Evolutionary conservation across 1,140 invertebrate species (phyloP).

Genomic region (Sarcophaga bullata): DNA sequence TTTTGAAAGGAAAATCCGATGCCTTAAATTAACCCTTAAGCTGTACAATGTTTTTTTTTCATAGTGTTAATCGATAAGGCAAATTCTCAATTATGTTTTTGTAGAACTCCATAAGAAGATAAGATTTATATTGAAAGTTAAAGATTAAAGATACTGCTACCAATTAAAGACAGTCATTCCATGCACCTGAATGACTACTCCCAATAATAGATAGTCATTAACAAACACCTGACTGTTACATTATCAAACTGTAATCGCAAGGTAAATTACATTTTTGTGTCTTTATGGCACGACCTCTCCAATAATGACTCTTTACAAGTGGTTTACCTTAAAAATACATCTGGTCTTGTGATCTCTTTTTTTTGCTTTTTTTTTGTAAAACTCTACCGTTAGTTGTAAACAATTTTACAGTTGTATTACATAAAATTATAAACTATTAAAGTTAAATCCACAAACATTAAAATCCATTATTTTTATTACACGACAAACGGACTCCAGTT

Average conservation of each 20-base stretch:
- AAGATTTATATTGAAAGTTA: no score
- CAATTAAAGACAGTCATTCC: no score
- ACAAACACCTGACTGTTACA: no score
- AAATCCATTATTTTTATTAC: background rate
- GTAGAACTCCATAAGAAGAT: no score
- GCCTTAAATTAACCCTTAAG: no score
- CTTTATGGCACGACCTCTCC: background rate
- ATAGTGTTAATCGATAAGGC: no score
- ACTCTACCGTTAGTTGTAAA: background rate
- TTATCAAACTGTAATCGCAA: background rate
- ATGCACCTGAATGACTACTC: no score
- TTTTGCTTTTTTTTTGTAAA: background rate
- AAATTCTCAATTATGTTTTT: no score
- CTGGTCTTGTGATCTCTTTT: background rate
- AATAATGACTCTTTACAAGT: background rate
- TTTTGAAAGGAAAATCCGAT: no score
- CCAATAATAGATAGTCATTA: no score
- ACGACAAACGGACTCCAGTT: background rate
- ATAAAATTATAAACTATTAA: background rate
- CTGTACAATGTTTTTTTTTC: no score
- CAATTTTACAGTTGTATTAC: background rate
- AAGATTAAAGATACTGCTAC: no score
- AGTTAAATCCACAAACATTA: background rate
- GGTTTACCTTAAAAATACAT: slow-evolving; percentile 9
- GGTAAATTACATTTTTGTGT: slow-evolving; percentile 3